A percentile compares a stretch with the other conserved stretches of the same genome.
These are phyloP conservation scores for Oryzias curvinotus DNA, from an alignment of 2,113 vertebrate species.

Conservation along the genomic window DNA sequence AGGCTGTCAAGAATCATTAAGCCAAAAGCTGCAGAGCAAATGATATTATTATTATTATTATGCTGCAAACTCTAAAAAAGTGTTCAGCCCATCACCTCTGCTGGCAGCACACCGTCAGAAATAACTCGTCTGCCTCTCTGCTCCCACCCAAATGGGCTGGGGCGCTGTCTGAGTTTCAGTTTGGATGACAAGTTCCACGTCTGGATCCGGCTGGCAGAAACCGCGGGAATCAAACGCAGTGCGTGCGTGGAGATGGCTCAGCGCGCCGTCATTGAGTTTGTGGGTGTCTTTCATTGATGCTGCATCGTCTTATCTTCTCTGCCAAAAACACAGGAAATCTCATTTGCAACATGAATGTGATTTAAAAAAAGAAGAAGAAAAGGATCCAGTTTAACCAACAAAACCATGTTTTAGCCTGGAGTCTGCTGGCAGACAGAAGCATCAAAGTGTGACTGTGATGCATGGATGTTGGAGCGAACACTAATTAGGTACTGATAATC, in stretches of 20 bases:
- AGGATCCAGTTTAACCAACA: conserved; percentile 38
- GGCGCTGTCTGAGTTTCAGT: conserved; percentile 64
- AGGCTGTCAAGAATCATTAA: conserved; percentile 61
- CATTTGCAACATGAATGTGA: conserved; percentile 58
- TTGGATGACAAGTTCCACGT: conserved; percentile 69
- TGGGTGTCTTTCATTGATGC: conserved; percentile 42
- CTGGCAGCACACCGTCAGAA: conserved; percentile 60
- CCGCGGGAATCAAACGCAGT: conserved; percentile 58
- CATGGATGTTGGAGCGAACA: conserved; percentile 49
- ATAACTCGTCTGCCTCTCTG: conserved; percentile 64
- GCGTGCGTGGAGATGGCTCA: conserved; percentile 55
- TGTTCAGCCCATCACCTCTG: conserved; percentile 53
- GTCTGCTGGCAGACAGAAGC: conserved; percentile 30
- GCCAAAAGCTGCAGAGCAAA: conserved; percentile 56
- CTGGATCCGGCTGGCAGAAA: conserved; percentile 55
- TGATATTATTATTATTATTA: conserved; percentile 59
- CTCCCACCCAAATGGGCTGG: conserved; percentile 60
- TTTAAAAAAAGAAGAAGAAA: conserved; percentile 24
- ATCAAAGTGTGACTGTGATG: conserved; percentile 43
- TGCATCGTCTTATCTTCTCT: conserved; percentile 49
- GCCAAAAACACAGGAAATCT: conserved; percentile 29
- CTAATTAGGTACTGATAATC: conserved; percentile 68
- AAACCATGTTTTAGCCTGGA: conserved; percentile 33
- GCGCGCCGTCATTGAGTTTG: conserved; percentile 46
- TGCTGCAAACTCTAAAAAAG: too few relatives aligned